Base-by-base conservation (phyloP, 2,888 invertebrate species). In the Spodoptera picta region DNA sequence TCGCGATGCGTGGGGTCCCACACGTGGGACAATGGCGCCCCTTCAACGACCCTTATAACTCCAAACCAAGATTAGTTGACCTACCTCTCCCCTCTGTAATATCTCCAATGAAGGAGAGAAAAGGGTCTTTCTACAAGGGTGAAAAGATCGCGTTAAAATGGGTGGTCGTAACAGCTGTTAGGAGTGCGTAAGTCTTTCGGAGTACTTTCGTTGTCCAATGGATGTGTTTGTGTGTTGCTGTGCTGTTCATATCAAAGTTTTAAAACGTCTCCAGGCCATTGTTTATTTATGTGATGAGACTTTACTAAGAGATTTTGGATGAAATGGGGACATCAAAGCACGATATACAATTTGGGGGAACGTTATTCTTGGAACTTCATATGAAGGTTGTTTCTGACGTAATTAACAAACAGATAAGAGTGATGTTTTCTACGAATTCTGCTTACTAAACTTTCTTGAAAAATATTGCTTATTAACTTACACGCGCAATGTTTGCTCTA, bases 1-100 rank as follows among this genome's bases (percentile, higher is more conserved):
- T 88, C 83, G 80, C 91, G 82, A 87, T 87, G 93, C 92, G 93
- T 93, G 93, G 93, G 93, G 93, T 91, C 92, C 71, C 83, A 86
- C 92, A 90, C 90, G 90, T 92, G 92, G 90, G 89, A 89, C 88
- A 84, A 88, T 80, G 67, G 79, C 81, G 82, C 88, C 88, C 88
- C 81, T 83, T 78, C 78, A 74, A 65, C 82, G 83, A 87, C 87
- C 88, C 88, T 81, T 83, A 69, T 65, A 74, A 74, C 77, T 42
- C 58, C 58, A 52, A 62, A 68, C 87, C 84, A 84, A 3, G 12
- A 4, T 60, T 73, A 45, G 45, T 43, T 75, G 86, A 79, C 55
- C 85, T 62, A 36, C 72, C 74, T 67, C 64, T 69, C 77, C 77
- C 75, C 73, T 64, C 55, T 14, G 14, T 52, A 1, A 19, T 48